phyloP scores from a whole-genome alignment of 2,113 vertebrate genomes.

The Phaetusa simplex region DNA sequence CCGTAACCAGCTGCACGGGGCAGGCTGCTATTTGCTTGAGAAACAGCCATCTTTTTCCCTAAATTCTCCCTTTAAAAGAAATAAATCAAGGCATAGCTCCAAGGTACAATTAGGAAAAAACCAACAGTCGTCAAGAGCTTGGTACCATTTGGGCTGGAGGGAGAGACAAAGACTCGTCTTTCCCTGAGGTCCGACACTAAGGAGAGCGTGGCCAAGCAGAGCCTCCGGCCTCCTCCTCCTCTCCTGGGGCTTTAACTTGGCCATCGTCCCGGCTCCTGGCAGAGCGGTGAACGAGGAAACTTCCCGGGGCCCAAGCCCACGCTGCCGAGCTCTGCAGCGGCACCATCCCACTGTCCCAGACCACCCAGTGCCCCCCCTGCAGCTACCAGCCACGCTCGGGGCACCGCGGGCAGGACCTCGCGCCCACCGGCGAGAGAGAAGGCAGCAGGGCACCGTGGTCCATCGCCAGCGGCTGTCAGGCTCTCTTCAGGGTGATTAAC shows the following conservation, averaged over 20 bases:
- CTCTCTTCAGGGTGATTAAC: neutral
- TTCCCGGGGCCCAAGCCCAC: neutral
- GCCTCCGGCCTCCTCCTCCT: neutral
- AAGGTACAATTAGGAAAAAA: neutral
- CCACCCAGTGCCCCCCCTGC: fast-evolving
- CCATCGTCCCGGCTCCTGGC: neutral
- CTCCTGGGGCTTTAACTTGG: neutral
- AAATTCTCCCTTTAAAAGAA: neutral
- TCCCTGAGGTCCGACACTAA: neutral
- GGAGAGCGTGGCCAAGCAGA: neutral
- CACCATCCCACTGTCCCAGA: neutral
- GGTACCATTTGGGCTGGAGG: neutral
- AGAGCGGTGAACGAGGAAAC: neutral
- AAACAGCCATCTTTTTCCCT: neutral
- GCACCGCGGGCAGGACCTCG: fast-evolving
- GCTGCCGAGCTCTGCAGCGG: neutral
- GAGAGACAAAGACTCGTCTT: neutral
- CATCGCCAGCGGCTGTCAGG: neutral
- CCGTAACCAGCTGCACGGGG: fast-evolving
- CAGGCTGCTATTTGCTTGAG: neutral
- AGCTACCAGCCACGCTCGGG: neutral
- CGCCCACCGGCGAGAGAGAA: fast-evolving
- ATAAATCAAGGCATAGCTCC: neutral
- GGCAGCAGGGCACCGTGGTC: neutral
- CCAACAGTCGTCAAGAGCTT: neutral